These are phyloP conservation scores for Trissoscelio sp. DNA, from an alignment of 2,888 invertebrate species.

Conservation along the genomic window DNA sequence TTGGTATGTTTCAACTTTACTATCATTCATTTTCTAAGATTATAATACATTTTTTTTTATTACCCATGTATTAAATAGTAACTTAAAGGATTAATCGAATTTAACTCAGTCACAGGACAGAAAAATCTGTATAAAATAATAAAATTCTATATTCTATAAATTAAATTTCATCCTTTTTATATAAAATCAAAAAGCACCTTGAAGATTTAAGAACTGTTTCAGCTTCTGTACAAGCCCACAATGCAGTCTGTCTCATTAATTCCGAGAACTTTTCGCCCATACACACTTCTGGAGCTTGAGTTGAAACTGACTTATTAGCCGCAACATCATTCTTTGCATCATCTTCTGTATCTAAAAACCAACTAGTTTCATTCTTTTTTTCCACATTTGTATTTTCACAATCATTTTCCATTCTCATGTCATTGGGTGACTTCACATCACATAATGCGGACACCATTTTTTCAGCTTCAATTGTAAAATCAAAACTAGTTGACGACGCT, in stretches of 20 bases:
- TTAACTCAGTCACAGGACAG: no score
- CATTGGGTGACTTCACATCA: constrained; percentile 83
- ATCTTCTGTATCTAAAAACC: constrained; percentile 75
- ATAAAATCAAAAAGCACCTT: no score
- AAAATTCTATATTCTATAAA: no score
- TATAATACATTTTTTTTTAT: no score
- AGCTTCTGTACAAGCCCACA: constrained; percentile 79
- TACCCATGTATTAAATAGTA: no score
- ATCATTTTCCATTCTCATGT: constrained; percentile 72
- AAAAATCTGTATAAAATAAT: no score
- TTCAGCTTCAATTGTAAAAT: constrained; percentile 86
- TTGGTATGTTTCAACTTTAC: no score
- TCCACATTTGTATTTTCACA: constrained; percentile 66
- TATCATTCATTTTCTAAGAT: no score
- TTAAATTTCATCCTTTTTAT: no score
- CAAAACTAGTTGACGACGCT: constrained; percentile 85
- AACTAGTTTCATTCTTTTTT: constrained; percentile 73
- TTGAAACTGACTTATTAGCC: constrained; percentile 68
- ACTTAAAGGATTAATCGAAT: no score
- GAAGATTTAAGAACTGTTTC: constrained; percentile 74
- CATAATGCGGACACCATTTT: constrained; percentile 87
- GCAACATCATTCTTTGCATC: constrained; percentile 46
- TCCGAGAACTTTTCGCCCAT: constrained; percentile 74
- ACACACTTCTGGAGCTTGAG: constrained; percentile 73
- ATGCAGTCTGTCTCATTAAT: constrained; percentile 75